phyloP scores from a whole-genome alignment of 92 coral and sea anemone genomes.

The Parazoanthus atlanticus region DNA sequence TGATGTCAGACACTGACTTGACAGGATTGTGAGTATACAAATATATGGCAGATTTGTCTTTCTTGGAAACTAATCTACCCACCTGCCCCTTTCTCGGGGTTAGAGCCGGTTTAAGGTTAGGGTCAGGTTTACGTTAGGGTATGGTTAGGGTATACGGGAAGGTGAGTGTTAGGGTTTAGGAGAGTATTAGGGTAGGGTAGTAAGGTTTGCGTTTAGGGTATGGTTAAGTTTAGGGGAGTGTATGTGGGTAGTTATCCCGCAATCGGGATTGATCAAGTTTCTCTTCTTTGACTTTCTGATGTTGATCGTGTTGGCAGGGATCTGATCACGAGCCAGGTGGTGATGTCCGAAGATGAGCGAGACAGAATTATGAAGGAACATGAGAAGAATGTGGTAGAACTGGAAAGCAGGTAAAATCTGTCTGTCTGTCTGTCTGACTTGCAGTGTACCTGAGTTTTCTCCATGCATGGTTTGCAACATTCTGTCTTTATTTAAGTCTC shows the following conservation, averaged over 20 bases:
- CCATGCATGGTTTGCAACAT: neutral
- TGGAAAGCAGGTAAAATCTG: conserved; percentile 78
- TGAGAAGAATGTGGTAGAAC: conserved; percentile 89
- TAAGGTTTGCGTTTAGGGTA: no score
- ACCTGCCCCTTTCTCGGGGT: no score
- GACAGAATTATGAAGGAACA: conserved; percentile 91
- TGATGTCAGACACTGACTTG: no score
- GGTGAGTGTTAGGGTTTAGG: neutral
- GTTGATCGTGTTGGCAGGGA: conserved; percentile 58
- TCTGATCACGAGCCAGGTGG: conserved; percentile 87
- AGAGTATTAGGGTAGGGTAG: neutral
- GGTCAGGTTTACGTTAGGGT: no score
- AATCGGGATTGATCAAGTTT: neutral
- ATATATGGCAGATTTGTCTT: no score
- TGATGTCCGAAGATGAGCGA: conserved; percentile 93
- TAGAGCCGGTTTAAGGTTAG: no score
- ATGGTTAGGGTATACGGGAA: neutral
- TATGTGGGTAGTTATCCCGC: neutral
- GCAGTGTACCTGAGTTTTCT: neutral
- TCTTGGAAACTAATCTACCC: no score
- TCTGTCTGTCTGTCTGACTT: neutral
- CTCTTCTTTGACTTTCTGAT: neutral
- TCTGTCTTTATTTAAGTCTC: neutral
- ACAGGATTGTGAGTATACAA: no score
- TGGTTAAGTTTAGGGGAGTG: neutral